These are phyloP conservation scores for Stichopus chloronotus DNA, from an alignment of 35 echinoderm and acorn worm genomes.

Conservation along the genomic window DNA sequence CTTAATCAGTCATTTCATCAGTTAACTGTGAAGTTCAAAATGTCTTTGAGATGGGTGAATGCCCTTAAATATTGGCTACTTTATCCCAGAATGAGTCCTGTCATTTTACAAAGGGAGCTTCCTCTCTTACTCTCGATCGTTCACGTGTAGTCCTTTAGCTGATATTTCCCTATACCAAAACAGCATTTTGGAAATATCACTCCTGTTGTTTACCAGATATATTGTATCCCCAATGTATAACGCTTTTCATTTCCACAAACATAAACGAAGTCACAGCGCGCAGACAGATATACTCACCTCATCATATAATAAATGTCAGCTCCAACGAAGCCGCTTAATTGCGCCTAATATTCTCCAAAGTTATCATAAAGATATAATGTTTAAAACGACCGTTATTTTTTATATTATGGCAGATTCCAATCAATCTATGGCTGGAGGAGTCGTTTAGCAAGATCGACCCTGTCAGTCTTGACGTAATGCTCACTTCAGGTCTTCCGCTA, in stretches of 20 bases:
- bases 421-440: conserved; percentile 31
- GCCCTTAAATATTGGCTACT: conserved; percentile 8
- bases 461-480: conserved; percentile 5
- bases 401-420: conserved; percentile 42
- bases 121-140: not conserved
- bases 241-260: not conserved
- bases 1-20: not conserved
- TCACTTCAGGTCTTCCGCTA: conserved; percentile 34
- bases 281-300: conserved; percentile 7
- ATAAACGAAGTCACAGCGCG: not conserved
- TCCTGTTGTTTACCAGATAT: conserved; percentile 17
- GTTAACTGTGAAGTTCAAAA: conserved; percentile 9
- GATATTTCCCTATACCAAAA: conserved; percentile 15
- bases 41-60: not conserved
- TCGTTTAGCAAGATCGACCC: conserved; percentile 37
- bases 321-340: conserved; percentile 27
- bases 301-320: not conserved
- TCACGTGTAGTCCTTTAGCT: not conserved
- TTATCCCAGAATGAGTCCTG: not conserved
- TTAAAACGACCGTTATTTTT: conserved; percentile 10
- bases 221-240: not conserved
- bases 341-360: conserved; percentile 7
- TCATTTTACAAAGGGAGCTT: conserved; percentile 21
- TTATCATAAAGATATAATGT: conserved; percentile 42
- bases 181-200: conserved; percentile 21